Evolutionary conservation across 2,888 invertebrate genomes (phyloP).

Genomic region (Lysandra bellargus): DNA sequence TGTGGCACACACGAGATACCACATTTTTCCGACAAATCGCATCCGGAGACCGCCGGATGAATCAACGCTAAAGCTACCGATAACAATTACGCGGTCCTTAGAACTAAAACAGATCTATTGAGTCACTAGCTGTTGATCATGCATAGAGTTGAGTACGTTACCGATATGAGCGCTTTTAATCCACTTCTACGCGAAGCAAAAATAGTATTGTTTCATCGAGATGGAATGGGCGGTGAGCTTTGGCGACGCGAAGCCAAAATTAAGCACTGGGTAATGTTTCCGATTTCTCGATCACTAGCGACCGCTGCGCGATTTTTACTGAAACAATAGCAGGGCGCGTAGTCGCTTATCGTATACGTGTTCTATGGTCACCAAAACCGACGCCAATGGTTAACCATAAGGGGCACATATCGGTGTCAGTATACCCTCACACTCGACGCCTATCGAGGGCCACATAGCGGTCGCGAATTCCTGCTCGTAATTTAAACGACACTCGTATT

Average conservation of each 20-base stretch:
- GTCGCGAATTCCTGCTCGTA: slow-evolving; percentile 79
- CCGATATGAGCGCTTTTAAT: slow-evolving; percentile 42
- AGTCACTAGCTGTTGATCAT: slow-evolving; percentile 40
- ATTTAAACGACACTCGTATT: slow-evolving; percentile 63
- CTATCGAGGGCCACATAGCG: slow-evolving; percentile 73
- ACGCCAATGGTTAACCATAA: slow-evolving; percentile 56
- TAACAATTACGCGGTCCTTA: slow-evolving; percentile 55
- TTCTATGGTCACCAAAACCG: slow-evolving; percentile 53
- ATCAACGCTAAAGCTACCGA: slow-evolving; percentile 65
- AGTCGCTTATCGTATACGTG: slow-evolving; percentile 59
- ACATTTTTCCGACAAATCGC: slow-evolving; percentile 78
- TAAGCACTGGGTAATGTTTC: slow-evolving; percentile 30
- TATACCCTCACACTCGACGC: slow-evolving; percentile 54
- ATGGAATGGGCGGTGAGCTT: slow-evolving; percentile 43
- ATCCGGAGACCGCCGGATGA: slow-evolving; percentile 73
- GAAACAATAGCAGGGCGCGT: slow-evolving; percentile 65
- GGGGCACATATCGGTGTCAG: slow-evolving; percentile 72
- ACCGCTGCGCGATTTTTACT: slow-evolving; percentile 67
- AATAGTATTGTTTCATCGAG: slow-evolving; percentile 52
- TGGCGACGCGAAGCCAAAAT: slow-evolving; percentile 36
- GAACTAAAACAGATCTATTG: slow-evolving; percentile 48
- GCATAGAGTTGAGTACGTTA: slow-evolving; percentile 45
- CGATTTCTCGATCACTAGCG: slow-evolving; percentile 52
- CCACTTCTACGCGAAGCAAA: slow-evolving; percentile 46
- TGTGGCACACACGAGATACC: slow-evolving; percentile 68